Evolutionary conservation across 2,797 vertebrate species (phyloP), one percentile per base, ranked within the genome.

Genomic region (Fratercula arctica): DNA sequence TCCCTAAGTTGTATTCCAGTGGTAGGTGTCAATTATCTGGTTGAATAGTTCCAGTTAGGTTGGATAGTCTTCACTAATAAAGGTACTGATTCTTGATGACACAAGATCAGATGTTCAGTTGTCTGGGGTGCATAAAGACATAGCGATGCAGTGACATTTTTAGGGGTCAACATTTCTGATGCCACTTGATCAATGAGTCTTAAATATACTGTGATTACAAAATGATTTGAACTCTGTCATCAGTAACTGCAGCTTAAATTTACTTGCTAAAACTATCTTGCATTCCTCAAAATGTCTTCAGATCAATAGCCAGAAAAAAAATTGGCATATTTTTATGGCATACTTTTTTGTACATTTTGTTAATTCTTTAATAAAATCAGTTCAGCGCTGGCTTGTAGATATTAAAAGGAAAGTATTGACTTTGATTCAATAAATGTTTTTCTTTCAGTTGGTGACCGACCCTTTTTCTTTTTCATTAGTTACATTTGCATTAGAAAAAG

Each of bases 221-320:
- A 72, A 41, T 41, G 9, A 41, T 54, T 72, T 72, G 69, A 72
- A 72, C 50, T 72, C 77, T 87, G 79, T 90, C 82, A 63, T 48
- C 80, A 79, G 54, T 88, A 84, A 93, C 41, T 88, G 85, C 72
- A 53, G 92, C 85, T 92, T 75, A 87, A 75, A 83, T 87, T 78
- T 50, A 85, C 76, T 79, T 73, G 90, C 81, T 80, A 86, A 93
- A 85, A 93, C 85, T 84, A 87, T 96, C 96, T 95, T 95, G 92
- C 89, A 41, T 41, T 41, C 50, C 37, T 41, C 21, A 54, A 72
- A 72, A 72, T 54, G 37, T 54, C 21, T 72, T 54, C 69, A 54
- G 37, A 54, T 41, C 69, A 72, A 54, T 25, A 72, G 50, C 28
- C 69, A 53, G 50, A 24, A 54, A 41, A 41, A 41, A 54, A 72